Percentiles rank a stretch among this genome's conserved stretches.
Evolutionary conservation across 1,140 invertebrate species (phyloP).

Genomic region (Hylaeus anthracinus): DNA sequence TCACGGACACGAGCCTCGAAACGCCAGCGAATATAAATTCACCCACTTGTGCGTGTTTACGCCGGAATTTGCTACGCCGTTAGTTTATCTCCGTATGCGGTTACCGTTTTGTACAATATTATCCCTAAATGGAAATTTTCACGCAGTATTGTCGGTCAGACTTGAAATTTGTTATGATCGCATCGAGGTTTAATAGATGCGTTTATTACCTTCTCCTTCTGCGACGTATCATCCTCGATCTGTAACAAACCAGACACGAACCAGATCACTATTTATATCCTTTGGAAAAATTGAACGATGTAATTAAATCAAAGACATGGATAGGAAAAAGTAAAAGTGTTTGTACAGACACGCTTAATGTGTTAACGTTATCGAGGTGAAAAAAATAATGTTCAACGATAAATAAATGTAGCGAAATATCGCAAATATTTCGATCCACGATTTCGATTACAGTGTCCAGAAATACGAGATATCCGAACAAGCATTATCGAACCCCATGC

Average conservation of each 20-base stretch:
- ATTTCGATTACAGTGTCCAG: neutral
- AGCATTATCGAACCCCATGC: conserved; percentile 17
- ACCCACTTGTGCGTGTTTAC: neutral
- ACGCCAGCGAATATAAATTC: neutral
- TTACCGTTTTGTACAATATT: no score
- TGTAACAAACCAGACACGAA: neutral
- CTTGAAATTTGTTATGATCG: no score
- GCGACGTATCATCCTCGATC: conserved; percentile 33
- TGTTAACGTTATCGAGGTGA: neutral
- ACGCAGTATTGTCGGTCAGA: no score
- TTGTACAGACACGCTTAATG: neutral
- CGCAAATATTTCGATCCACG: neutral
- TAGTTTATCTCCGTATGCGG: no score
- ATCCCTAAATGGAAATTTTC: no score
- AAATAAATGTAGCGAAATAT: neutral
- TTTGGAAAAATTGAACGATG: neutral
- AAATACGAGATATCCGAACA: neutral
- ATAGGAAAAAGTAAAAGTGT: no score
- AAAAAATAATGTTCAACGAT: neutral
- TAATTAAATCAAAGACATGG: no score
- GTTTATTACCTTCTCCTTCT: conserved; percentile 27
- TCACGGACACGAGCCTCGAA: neutral
- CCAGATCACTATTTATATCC: neutral
- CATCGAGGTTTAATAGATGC: no score
- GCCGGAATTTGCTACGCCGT: neutral